Base-by-base conservation (phyloP, 2,113 vertebrate species). In the Miniopterus natalensis region DNA sequence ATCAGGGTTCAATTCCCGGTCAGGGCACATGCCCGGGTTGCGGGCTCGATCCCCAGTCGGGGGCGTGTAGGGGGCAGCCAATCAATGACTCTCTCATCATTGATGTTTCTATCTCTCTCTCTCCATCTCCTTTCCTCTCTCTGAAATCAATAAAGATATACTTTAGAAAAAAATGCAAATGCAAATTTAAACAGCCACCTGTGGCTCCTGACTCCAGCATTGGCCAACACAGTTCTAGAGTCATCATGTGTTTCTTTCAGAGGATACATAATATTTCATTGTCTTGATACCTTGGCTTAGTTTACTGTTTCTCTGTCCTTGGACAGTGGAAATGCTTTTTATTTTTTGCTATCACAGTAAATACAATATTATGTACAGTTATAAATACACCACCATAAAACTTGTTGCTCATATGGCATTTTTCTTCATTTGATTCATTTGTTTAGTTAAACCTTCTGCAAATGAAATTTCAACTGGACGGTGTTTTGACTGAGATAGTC, bases 351-450 rank as follows among this genome's bases (percentile, higher is more conserved):
- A 29, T 66, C 84, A 49, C 21, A 80, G 23, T 68, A 96, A 89
- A 85, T 65, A 81, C 5, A 73, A 36, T 45, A 27, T 84, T 65
- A 23, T 29, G 13, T 57, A 88, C 4, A 79, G 15, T 66, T 51
- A 42, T 13, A 45, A 18, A 65, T 20, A 81, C 23, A 68, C 23
- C 40, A 45, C 55, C 13, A 47, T 88, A 89, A 80, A 93, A 89
- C 40, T 45, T n/a, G 6, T 13, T 80, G 27, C n/a, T 59, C 40
- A 36, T 68, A 4, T 42, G 23, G 15, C 36, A 63, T 90, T 79
- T 90, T 91, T 81, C 59, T 89, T 57, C 47, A 80, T 92, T 89
- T 55, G 61, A 74, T 93, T 81, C 96, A 61, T 66, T 90, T 53
- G 36, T 47, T 94, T 73, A 40, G 40, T 45, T 95, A 65, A 74